Evolutionary conservation across 2,113 vertebrate genomes (phyloP), one percentile per base, ranked within the genome.

Genomic region (Alaudala cheleensis): DNA sequence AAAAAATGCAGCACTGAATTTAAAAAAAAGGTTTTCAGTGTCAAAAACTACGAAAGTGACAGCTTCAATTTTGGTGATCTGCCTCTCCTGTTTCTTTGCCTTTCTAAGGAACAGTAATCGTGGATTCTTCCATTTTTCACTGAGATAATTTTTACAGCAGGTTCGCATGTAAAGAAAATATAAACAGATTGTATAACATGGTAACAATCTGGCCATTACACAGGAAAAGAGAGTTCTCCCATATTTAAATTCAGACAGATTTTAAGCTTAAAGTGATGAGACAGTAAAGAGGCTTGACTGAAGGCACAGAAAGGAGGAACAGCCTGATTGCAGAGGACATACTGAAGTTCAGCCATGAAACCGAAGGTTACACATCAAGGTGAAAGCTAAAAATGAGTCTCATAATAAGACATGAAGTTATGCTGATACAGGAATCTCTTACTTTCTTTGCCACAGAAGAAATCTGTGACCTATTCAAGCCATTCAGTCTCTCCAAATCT

Each of bases 391-490:
- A 29, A 90, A 17, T 71, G 10, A 60, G 8, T 62, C 71, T 83
- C 34, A 72, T 86, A 82, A 39, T 26, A 76, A 73, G 33, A 58
- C 31, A 26, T 73, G 28, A 86, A 81, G 28, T 64, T 86, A 64
- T 83, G 53, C 53, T 78, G 64, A 71, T 81, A 58, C 29, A 86
- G 49, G 29, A 74, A 50, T 71, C 76, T 92, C 28, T 71, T 42
- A 37, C 20, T 78, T 77, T 80, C 51, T 71, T 83, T 93, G 40
- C 49, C 76, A 65, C 51, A 86, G 47, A 92, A 40, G 24, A 88
- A 95, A 88, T 86, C 54, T 90, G 47, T 81, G 74, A 83, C 74
- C 67, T 88, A 25, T 88, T 83, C 58, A 94, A 90, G 25, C 34
- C 53, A 61, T 53, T 88, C 39, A 53, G 10, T 11, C n/a, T 67